Percentiles rank a stretch among this genome's conserved stretches.
phyloP scores from a whole-genome alignment of 2,888 invertebrate genomes.

The Micropterix aruncella region DNA sequence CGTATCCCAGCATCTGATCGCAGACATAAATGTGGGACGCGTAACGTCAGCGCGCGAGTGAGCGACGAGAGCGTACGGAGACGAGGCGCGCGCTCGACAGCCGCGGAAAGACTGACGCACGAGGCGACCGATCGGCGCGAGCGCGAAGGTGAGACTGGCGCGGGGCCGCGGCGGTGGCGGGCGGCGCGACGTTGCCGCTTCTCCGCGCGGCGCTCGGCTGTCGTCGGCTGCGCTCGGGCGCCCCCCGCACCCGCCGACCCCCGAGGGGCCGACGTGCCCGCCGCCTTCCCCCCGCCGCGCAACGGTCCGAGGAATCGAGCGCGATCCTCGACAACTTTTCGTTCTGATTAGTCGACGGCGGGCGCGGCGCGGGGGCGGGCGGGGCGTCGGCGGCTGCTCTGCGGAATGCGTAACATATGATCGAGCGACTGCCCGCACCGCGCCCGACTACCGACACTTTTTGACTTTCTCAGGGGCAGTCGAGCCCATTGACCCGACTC shows the following conservation, averaged over 20 bases:
- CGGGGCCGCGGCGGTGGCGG: conserved; percentile 15
- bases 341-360: conserved; percentile 21
- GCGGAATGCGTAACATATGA: not conserved
- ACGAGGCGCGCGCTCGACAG: conserved; percentile 39
- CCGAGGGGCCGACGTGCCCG: too few species aligned
- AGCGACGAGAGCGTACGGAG: conserved; percentile 40
- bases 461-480: too few species aligned
- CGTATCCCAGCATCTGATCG: conserved; percentile 54
- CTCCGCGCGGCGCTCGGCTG: conserved; percentile 20
- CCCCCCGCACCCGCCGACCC: conserved; percentile 16
- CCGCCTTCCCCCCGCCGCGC: conserved; percentile 36
- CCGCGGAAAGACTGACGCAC: conserved; percentile 36
- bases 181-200: conserved; percentile 42
- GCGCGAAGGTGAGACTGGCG: conserved; percentile 49
- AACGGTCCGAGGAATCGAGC: conserved; percentile 40
- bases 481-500: too few species aligned
- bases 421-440: not conserved
- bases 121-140: conserved; percentile 41
- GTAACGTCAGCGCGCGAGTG: conserved; percentile 36
- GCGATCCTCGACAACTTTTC: conserved; percentile 27
- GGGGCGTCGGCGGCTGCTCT: conserved; percentile 10
- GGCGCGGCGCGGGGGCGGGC: conserved; percentile 17
- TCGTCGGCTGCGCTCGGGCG: conserved; percentile 4
- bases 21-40: conserved; percentile 37
- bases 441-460: not conserved